Percentiles rank a stretch among this genome's conserved stretches.
These are phyloP conservation scores for Agrochola lota DNA, from an alignment of 2,888 invertebrate species.

Conservation along the genomic window DNA sequence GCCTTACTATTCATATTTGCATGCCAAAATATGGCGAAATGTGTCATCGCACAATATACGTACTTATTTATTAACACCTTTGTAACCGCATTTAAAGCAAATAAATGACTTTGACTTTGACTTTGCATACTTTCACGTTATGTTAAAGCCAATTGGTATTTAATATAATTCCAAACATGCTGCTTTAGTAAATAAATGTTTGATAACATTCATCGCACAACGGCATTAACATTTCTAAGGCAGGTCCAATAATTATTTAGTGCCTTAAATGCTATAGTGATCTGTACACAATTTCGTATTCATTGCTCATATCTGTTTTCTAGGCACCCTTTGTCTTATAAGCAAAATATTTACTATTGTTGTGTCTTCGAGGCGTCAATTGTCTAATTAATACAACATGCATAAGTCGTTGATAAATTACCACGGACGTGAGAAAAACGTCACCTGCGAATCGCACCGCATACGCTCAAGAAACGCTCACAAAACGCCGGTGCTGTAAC, in stretches of 20 bases:
- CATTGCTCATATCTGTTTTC: background rate
- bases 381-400: constrained; percentile 1
- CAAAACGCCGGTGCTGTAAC: constrained; percentile 11
- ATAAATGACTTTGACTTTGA: no score
- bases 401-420: background rate
- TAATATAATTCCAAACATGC: background rate
- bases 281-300: constrained; percentile 9
- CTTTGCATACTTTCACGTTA: no score
- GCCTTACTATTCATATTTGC: no score
- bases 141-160: background rate
- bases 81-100: no score
- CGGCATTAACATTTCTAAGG: background rate
- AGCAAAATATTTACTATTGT: constrained; percentile 27
- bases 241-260: background rate
- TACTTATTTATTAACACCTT: no score
- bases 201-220: constrained; percentile 8
- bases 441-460: constrained; percentile 25
- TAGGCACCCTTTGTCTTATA: constrained; percentile 9
- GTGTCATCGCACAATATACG: no score
- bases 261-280: background rate
- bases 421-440: constrained; percentile 26
- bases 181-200: background rate
- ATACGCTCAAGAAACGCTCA: constrained; percentile 21
- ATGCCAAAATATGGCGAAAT: no score
- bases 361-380: background rate